phyloP scores from a whole-genome alignment of 64 coral and sea anemone species.

The Catalaphyllia jardinei region DNA sequence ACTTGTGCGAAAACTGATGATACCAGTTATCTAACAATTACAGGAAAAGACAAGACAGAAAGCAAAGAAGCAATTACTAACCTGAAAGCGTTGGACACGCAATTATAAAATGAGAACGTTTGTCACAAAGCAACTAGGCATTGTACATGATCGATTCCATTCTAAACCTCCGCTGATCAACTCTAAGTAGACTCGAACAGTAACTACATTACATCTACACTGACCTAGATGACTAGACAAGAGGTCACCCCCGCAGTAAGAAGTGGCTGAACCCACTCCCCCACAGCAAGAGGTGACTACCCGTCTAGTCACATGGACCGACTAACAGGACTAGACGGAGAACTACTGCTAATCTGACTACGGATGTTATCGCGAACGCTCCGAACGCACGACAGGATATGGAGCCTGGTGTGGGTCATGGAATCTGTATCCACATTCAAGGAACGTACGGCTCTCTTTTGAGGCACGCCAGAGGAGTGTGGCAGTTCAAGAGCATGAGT shows the following conservation, averaged over 20 bases:
- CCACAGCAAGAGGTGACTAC: not conserved
- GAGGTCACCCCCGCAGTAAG: not conserved
- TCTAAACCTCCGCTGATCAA: too few relatives aligned
- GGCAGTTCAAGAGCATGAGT: not conserved
- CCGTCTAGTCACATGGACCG: conserved; percentile 37
- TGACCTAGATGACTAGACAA: too few relatives aligned
- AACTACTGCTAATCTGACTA: conserved; percentile 27
- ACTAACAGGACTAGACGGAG: conserved; percentile 16
- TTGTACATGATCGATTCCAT: too few relatives aligned
- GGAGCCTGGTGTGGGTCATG: conserved; percentile 29
- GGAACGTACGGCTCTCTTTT: conserved; percentile 20
- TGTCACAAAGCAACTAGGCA: too few relatives aligned
- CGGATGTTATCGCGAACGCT: conserved; percentile 25
- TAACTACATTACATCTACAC: too few relatives aligned
- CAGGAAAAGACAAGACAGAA: too few relatives aligned
- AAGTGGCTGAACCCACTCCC: not conserved
- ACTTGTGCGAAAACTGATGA: too few relatives aligned
- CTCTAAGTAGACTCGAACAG: too few relatives aligned
- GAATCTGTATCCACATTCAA: not conserved
- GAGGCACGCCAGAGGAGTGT: not conserved
- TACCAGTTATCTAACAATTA: too few relatives aligned
- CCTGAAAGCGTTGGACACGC: too few relatives aligned
- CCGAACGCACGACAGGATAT: conserved; percentile 29
- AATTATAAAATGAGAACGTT: too few relatives aligned
- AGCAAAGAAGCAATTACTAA: too few relatives aligned